These are phyloP conservation scores for Chrosomus eos DNA, from an alignment of 2,797 vertebrate species.

Conservation along the genomic window DNA sequence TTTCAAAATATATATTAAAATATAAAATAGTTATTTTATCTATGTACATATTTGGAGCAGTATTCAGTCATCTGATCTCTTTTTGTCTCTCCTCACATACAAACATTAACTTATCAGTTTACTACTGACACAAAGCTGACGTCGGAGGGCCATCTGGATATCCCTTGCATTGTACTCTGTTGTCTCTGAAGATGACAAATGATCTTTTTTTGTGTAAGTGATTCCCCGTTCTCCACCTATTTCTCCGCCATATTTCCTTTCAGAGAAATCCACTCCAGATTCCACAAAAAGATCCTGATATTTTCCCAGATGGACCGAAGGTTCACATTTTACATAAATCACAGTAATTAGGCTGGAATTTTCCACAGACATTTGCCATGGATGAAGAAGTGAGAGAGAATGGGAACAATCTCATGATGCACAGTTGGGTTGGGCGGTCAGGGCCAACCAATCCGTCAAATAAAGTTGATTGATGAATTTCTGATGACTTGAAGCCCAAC, in stretches of 20 bases:
- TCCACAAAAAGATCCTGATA: slow-evolving; percentile 42
- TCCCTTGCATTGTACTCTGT: slow-evolving; percentile 1
- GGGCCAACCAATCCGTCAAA: slow-evolving; percentile 3
- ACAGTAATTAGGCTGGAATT: slow-evolving; percentile 43
- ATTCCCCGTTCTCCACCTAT: slow-evolving; percentile 38
- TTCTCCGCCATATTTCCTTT: slow-evolving; percentile 30
- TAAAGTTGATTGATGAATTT: slow-evolving; percentile 39
- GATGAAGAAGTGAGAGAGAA: slow-evolving; percentile 6
- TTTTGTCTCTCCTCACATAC: not conserved
- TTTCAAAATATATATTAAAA: not conserved
- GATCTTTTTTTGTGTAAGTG: slow-evolving; percentile 9
- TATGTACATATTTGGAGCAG: not conserved
- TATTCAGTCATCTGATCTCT: not conserved
- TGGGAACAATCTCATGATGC: slow-evolving; percentile 19
- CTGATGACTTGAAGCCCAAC: slow-evolving; percentile 24
- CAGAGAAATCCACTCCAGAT: slow-evolving; percentile 32
- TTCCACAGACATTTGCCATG: slow-evolving; percentile 40
- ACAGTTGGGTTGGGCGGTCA: not conserved
- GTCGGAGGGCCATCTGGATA: not conserved
- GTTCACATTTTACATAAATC: slow-evolving; percentile 47
- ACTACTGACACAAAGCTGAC: not conserved
- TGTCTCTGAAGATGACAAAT: slow-evolving; percentile 34
- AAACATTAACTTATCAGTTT: not conserved
- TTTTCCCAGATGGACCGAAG: slow-evolving; percentile 45
- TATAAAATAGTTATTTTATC: not conserved